These are phyloP conservation scores for Zaprionus tsacasi DNA, from an alignment of 1,140 invertebrate species.

Conservation along the genomic window DNA sequence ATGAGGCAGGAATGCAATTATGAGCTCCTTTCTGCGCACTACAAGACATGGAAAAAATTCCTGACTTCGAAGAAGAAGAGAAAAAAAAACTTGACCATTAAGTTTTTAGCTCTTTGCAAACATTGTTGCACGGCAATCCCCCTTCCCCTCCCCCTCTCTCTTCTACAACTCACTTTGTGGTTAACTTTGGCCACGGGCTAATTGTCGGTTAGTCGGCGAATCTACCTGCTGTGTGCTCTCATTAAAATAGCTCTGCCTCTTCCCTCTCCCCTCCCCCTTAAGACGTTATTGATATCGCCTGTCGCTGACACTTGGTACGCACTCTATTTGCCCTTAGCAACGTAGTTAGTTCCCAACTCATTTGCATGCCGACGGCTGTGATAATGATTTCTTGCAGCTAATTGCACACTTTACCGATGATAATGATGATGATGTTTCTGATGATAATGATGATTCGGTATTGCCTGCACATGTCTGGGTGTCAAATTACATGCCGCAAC, in stretches of 20 bases:
- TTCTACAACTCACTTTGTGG: constrained; percentile 52
- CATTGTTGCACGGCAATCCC: constrained; percentile 31
- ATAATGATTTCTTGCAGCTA: constrained; percentile 45
- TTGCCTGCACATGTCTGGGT: constrained; percentile 37
- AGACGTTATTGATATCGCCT: constrained; percentile 47
- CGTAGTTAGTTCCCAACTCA: constrained; percentile 41
- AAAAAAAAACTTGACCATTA: constrained; percentile 50
- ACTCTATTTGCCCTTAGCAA: constrained; percentile 50
- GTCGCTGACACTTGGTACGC: constrained; percentile 59
- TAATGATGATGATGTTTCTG: constrained; percentile 9
- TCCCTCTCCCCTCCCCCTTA: not conserved
- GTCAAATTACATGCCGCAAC: constrained; percentile 67
- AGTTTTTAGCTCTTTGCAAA: constrained; percentile 44
- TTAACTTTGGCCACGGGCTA: constrained; percentile 51
- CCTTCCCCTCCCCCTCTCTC: not conserved
- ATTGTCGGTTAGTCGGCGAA: constrained; percentile 50
- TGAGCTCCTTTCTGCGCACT: constrained; percentile 57
- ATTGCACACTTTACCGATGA: constrained; percentile 58
- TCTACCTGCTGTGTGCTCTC: constrained; percentile 30
- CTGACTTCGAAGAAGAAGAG: not conserved
- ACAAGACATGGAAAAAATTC: not conserved
- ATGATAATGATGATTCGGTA: not conserved
- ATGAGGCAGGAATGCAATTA: constrained; percentile 82
- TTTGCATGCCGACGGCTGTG: constrained; percentile 53
- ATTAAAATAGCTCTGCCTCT: constrained; percentile 61